Base-by-base conservation (phyloP, 2,113 vertebrate genomes). In the Peromyscus polionotus region DNA sequence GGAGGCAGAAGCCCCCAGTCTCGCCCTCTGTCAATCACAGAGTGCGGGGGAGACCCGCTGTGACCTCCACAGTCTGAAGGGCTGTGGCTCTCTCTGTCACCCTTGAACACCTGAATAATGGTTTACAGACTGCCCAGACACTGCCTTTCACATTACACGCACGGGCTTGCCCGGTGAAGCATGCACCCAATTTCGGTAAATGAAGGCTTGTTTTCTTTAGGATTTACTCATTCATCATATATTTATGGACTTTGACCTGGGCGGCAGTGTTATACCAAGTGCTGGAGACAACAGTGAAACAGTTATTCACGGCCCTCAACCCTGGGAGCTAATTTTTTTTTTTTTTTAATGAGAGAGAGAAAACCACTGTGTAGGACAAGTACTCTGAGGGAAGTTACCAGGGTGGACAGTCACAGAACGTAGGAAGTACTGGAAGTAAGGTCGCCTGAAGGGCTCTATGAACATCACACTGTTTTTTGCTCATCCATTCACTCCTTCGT, bases 201-300 rank as follows among this genome's bases (percentile, higher is more conserved):
- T 19, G 83, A 86, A 93, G 54, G 10, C 87, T 80, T 90, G 63
- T 36, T 88, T 95, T 75, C 39, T 68, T 93, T 59, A 59, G n/a
- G 26, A 90, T 42, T 42, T 42, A 63, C 72, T 39, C 72, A 19
- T 63, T 42, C 63, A 68, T 89, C 65, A 76, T 31, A 7, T 72
- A 68, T 93, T 70, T 77, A 75, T 0, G 20, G 79, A 67, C 88
- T 33, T 80, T 65, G 20, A 22, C 4, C 48, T 16, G 24, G 11
- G 51, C 24, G 80, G 57, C 28, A 61, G 3, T 72, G 14, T 26
- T 26, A 3, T 26, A 39, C n/a, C 61, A 65, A 65, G 67, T 31
- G n/a, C 51, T 28, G 2, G 22, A 70, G 59, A 88, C 5, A 39
- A 48, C 17, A 20, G 3, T 9, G 48, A 70, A 13, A 24, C 48